These are phyloP conservation scores for Torymus texanus DNA, from an alignment of 2,888 invertebrate genomes.

Conservation along the genomic window DNA sequence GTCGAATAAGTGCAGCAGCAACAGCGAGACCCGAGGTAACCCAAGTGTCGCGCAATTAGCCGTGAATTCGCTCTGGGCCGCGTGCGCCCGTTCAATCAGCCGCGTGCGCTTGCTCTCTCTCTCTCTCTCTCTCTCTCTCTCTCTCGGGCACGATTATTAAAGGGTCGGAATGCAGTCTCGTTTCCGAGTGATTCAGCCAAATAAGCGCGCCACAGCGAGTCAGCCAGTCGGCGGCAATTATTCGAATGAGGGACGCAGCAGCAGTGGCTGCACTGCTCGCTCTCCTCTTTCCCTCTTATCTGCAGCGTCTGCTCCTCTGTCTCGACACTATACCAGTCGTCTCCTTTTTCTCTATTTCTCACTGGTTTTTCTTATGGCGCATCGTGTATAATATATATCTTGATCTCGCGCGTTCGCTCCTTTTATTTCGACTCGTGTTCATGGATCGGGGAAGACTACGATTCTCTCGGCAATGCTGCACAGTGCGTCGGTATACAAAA, in stretches of 20 bases:
- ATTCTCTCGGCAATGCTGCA: too few species aligned
- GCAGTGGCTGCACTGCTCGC: not conserved
- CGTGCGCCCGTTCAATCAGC: constrained; percentile 19
- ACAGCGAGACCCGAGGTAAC: not conserved
- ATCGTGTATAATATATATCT: too few species aligned
- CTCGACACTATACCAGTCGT: constrained; percentile 24
- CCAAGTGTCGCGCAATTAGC: constrained; percentile 17
- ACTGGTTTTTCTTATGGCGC: not conserved
- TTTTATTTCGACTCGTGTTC: too few species aligned
- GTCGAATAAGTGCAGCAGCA: too few species aligned
- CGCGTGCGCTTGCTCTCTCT: not conserved
- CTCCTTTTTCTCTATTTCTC: constrained; percentile 24
- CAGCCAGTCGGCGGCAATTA: constrained; percentile 32
- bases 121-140: too few species aligned
- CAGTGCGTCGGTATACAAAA: too few species aligned
- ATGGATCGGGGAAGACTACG: too few species aligned
- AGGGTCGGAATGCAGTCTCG: constrained; percentile 46
- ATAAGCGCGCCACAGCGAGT: constrained; percentile 25
- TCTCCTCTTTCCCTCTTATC: constrained; percentile 12
- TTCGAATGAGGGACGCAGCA: constrained; percentile 38
- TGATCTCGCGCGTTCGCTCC: too few species aligned
- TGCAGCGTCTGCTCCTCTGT: constrained; percentile 1
- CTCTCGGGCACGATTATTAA: constrained; percentile 29
- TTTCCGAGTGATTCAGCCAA: constrained; percentile 49
- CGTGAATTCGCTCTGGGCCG: constrained; percentile 19